Base-by-base conservation (phyloP, 1,140 invertebrate species). In the Anastatus disparis region DNA sequence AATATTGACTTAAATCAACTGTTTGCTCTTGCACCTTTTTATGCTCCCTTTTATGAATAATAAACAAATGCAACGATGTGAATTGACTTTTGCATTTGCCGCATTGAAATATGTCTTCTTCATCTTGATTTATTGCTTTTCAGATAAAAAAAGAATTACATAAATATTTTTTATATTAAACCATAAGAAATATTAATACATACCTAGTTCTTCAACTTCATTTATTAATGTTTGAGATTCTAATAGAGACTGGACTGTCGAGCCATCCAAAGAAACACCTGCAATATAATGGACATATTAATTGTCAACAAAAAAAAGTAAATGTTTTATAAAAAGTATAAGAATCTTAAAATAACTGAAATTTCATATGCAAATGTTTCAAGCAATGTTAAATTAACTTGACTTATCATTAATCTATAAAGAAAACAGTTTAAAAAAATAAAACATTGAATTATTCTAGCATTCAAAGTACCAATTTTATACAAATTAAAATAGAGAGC, bases 1-100 rank as follows among this genome's bases (percentile, higher is more conserved):
- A 78, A 76, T 82, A 86, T 52, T 83, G 80, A 71, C 79, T 81
- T 62, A 85, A 72, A 76, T 86, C 82, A 50, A 85, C 78, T 2
- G 78, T 78, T 65, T 84, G 75, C 12, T 85, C 81, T 70, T 77
- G 76, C 31, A 80, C 61, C 64, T 84, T 84, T 27, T 78, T 59
- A 40, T 87, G 84, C 62, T 86, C 82, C 58, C 89, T 87, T 80
- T 91, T 91, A 76, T 91, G 90, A 15, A 82, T 74, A 31, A 90
- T 76, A 80, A 91, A 91, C 44, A 85, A 75, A 50, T 83, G 76
- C 31, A 91, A 79, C 0, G 87, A 88, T 2, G 86, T 87, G 74
- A 91, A 92, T 75, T 90, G 88, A 71, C 87, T 89, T 77, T 91
- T 91, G 77, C 90, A 92, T 80, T 90, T 90, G 4, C 90, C 90